phyloP scores from a whole-genome alignment of 2,797 vertebrate species.

The Spheniscus humboldti region DNA sequence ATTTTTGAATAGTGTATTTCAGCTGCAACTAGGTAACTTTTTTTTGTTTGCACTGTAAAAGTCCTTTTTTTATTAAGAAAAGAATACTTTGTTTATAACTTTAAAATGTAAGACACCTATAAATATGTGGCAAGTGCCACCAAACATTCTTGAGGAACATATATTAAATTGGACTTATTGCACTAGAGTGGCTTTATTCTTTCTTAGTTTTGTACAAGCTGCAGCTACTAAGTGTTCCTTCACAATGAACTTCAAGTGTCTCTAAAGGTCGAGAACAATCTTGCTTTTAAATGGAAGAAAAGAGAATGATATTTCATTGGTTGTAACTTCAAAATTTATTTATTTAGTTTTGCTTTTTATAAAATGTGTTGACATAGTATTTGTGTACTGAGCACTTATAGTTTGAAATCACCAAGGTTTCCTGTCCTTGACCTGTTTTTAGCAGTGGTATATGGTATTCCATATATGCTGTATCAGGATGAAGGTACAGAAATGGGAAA shows the following conservation, averaged over 20 bases:
- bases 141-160: neutral
- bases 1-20: neutral
- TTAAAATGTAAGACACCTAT: neutral
- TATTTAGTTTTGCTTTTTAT: neutral
- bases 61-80: neutral
- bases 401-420: slow-evolving; percentile 1
- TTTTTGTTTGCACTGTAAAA: neutral
- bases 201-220: slow-evolving; percentile 11
- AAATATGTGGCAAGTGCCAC: neutral
- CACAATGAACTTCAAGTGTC: neutral
- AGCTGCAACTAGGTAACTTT: neutral
- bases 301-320: neutral
- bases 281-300: slow-evolving; percentile 27
- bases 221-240: slow-evolving; percentile 2
- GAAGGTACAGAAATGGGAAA: neutral
- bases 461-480: neutral
- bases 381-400: neutral
- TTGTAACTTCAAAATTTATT: neutral
- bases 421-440: slow-evolving; percentile 14
- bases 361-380: neutral
- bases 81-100: neutral
- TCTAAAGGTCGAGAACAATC: slow-evolving; percentile 19
- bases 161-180: neutral
- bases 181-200: neutral
- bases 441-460: neutral